Evolutionary conservation across 2,888 invertebrate genomes (phyloP), one percentile per base, ranked within the genome.

Genomic region (Nycteola revayana): DNA sequence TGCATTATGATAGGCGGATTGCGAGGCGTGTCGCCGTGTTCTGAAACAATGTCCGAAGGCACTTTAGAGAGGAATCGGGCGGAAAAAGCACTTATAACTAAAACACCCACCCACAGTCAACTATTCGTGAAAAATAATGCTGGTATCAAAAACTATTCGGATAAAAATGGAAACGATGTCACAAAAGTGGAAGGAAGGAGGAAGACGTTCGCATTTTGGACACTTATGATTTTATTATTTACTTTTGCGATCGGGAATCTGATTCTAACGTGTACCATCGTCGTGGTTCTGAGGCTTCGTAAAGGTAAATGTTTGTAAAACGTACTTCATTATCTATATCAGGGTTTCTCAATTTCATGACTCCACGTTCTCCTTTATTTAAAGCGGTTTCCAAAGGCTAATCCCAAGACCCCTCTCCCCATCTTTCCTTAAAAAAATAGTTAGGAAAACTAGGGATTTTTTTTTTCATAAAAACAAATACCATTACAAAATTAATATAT

Each of bases 171-270:
- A 0, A 87, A 87, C 25, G 81, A 86, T 60, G 84, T 87, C 17
- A 73, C 69, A 7, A 86, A 83, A 57, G 60, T 76, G 1, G 68
- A 79, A 32, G 76, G 70, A 49, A 91, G 91, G 7, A 72, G 92
- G 18, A 91, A 91, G 70, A 92, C 93, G 0, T 93, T 94, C 56
- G 93, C 93, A 0, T 94, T 96, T 63, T 96, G 96, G 96, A 93
- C 93, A 0, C 83, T 96, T 7, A 92, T 95, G 18, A 89, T 90
- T 26, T 77, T 95, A 21, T 74, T 95, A 4, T 90, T 94, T 33
- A 76, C 95, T 4, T 75, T 96, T 9, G 94, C 95, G 0, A 89
- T 95, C 24, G 95, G 95, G 7, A 96, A 96, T 82, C 88, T 96
- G 30, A 82, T 95, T 22, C 79, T 96, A 1, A 96, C 96, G 0